phyloP scores from a whole-genome alignment of 2,797 vertebrate species.

The Masticophis lateralis region DNA sequence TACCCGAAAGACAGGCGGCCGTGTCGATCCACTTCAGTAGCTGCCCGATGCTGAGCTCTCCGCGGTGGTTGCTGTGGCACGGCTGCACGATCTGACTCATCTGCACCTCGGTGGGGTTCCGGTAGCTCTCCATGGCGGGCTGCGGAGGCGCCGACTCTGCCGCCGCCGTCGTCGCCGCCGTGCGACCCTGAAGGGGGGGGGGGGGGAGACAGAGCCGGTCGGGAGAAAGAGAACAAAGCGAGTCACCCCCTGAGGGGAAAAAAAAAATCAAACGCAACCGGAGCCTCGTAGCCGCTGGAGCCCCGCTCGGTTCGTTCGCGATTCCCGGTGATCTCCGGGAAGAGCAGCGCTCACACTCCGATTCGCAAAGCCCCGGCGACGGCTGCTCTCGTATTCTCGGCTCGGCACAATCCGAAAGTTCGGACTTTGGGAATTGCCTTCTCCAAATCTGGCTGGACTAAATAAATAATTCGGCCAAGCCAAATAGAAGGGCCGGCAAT shows the following conservation, averaged over 20 bases:
- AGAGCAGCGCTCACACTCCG: not conserved
- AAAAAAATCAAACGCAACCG: too few relatives aligned
- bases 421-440: not conserved
- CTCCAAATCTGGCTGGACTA: not conserved
- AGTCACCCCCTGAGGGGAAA: not conserved
- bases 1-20: conserved; percentile 91
- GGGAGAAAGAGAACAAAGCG: conserved; percentile 30
- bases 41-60: conserved; percentile 87
- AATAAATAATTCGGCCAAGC: not conserved
- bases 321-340: not conserved
- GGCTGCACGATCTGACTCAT: conserved; percentile 97
- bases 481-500: not conserved
- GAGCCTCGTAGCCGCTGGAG: rapidly evolving
- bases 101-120: conserved; percentile 90
- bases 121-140: conserved; percentile 59
- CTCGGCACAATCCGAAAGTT: not conserved
- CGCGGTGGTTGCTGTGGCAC: conserved; percentile 89
- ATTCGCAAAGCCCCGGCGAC: not conserved
- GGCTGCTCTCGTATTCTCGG: not conserved
- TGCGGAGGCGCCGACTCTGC: conserved; percentile 4
- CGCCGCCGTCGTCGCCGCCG: not conserved
- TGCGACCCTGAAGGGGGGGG: not conserved
- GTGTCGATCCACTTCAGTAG: conserved; percentile 98
- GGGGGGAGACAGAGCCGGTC: not conserved
- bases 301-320: not conserved